Percentiles rank a stretch among this genome's conserved stretches.
These are phyloP conservation scores for Parapristionchus giblindavisi DNA, from an alignment of 2,888 invertebrate genomes.

Conservation along the genomic window DNA sequence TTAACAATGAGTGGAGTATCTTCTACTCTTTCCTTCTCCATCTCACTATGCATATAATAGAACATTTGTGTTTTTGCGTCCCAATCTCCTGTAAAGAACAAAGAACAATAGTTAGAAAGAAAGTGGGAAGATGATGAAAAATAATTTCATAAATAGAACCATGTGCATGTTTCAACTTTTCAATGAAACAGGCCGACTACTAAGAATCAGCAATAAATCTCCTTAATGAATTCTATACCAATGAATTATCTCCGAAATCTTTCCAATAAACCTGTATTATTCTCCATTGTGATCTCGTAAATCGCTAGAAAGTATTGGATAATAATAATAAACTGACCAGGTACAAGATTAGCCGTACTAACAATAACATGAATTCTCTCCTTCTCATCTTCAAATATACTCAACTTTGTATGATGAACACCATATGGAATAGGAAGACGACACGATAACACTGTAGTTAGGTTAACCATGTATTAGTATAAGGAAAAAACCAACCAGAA, in stretches of 20 bases:
- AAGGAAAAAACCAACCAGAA: no score
- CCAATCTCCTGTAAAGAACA: slow-evolving; percentile 53
- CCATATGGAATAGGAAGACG: slow-evolving; percentile 56
- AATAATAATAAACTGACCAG: slow-evolving; percentile 18
- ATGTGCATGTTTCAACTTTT: no score
- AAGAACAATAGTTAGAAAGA: background rate
- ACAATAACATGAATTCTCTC: slow-evolving; percentile 57
- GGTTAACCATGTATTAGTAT: no score
- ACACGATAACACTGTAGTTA: slow-evolving; percentile 44
- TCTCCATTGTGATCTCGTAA: no score
- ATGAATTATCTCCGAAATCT: no score
- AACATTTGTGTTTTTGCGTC: slow-evolving; percentile 59
- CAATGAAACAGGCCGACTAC: no score
- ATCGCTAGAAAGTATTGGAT: background rate
- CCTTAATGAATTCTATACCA: no score
- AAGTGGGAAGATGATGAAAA: background rate
- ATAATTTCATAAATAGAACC: no score
- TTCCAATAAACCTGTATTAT: no score
- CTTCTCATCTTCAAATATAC: slow-evolving; percentile 52
- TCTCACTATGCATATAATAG: slow-evolving; percentile 48
- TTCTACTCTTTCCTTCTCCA: background rate
- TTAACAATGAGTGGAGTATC: slow-evolving; percentile 36
- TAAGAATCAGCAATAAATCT: no score
- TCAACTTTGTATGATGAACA: slow-evolving; percentile 64
- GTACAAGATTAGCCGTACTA: slow-evolving; percentile 58